phyloP scores from a whole-genome alignment of 1,140 invertebrate species.

The Armadillidium nasatum region DNA sequence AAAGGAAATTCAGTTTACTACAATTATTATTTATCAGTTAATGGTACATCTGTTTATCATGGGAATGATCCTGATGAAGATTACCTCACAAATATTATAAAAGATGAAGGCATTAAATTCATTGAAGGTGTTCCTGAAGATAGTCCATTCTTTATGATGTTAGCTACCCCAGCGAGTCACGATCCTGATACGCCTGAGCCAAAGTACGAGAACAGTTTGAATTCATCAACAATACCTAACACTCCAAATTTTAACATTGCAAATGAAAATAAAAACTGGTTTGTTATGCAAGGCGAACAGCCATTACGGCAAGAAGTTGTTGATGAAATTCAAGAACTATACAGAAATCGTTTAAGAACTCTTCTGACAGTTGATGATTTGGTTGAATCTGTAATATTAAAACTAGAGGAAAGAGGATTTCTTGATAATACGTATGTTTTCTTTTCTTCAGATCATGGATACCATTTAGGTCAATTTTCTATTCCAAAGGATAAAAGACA shows the following conservation, averaged over 20 bases:
- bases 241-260: conserved; percentile 65
- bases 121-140: conserved; percentile 47
- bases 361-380: conserved; percentile 79
- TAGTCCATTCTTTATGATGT: conserved; percentile 66
- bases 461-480: conserved; percentile 73
- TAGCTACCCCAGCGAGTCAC: conserved; percentile 80
- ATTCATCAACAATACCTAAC: conserved; percentile 59
- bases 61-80: conserved; percentile 57
- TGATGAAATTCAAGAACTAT: conserved; percentile 61
- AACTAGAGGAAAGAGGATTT: conserved; percentile 52
- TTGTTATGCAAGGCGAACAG: conserved; percentile 61
- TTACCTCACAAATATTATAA: conserved; percentile 80
- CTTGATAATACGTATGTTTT: conserved; percentile 72
- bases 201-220: conserved; percentile 62
- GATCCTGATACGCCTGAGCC: conserved; percentile 70
- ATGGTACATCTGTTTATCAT: conserved; percentile 60
- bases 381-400: conserved; percentile 60
- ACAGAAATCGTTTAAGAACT: conserved; percentile 66
- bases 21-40: conserved; percentile 74
- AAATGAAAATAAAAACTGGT: conserved; percentile 64
- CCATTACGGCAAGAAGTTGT: conserved; percentile 58
- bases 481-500: conserved; percentile 82
- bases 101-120: conserved; percentile 61
- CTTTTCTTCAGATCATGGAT: conserved; percentile 81
- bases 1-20: conserved; percentile 82